Evolutionary conservation across 2,888 invertebrate species (phyloP), one percentile per base, ranked within the genome.

Genomic region (Trissolcus japonicus): DNA sequence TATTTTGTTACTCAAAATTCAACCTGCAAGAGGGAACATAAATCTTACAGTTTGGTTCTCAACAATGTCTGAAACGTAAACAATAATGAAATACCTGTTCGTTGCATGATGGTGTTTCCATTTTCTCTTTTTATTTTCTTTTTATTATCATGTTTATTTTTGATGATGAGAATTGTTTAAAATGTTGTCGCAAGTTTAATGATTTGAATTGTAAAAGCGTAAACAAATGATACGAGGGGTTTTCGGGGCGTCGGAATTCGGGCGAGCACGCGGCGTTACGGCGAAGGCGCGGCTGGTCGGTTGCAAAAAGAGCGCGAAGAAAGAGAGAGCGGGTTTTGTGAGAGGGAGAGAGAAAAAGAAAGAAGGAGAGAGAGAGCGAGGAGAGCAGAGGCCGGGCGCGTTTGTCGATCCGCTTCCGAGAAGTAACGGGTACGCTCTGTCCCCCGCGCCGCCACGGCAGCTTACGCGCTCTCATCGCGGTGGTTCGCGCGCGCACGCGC

Each of bases 341-440:
- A 54, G 53, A 13, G 25, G 9, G 53, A 21, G 35, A 9, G 55
- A 6, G 35, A 25, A 19, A 35, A 14, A 13, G 4, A 6, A 11
- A 43, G 14, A 43, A 11, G 4, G 46, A 53, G 46, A n/a, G 40
- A 40, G 41, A 14, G 29, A 16, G 50, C 21, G 57, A 41, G 41
- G 40, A 40, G n/a, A 53, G 69, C 62, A 35, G 40, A 56, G 69
- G 69, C 69, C 65, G 65, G 59, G 59, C 66, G 65, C 66, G 60
- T 66, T 66, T 61, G 66, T 66, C 66, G 66, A 61, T 66, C 73
- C 66, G 74, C 74, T 74, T 74, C 74, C 74, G 74, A 75, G 74
- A 75, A 75, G 67, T 75, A 75, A 75, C 74, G 74, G 74, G 74
- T 21, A 63, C 43, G 65, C 68, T 77, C 63, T 71, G 73, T 65